Conservation (phyloP, 2,888 invertebrate species). For the Lasioglossum oenotherae region DNA sequence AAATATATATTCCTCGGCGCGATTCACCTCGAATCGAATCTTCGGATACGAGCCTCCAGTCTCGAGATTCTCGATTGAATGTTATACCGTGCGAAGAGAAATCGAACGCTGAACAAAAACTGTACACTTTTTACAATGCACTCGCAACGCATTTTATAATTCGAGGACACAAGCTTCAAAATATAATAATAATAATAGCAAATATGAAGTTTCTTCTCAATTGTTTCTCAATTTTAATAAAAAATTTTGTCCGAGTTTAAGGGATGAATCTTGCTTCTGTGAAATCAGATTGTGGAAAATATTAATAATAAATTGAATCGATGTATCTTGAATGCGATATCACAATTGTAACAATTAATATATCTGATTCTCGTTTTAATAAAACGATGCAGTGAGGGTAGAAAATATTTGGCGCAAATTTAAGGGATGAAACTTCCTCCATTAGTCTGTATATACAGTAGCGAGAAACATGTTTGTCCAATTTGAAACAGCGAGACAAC, state of each 20-base stretch:
- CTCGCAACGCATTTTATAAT: neutral
- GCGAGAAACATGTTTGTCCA: no score
- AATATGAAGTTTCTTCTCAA: no score
- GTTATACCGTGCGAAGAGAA: neutral
- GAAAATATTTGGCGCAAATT: neutral
- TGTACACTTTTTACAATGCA: neutral
- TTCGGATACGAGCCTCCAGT: neutral
- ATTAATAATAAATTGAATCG: neutral
- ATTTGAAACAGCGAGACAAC: neutral
- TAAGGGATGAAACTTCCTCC: neutral
- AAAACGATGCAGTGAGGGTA: neutral
- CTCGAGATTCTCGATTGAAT: neutral
- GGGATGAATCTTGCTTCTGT: neutral
- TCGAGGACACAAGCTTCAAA: neutral
- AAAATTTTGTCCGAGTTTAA: neutral
- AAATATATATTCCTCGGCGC: slow-evolving; percentile 7
- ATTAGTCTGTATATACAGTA: no score
- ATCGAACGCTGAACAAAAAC: neutral
- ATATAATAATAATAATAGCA: neutral
- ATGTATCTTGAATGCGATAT: neutral
- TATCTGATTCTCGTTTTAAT: neutral
- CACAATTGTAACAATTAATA: neutral
- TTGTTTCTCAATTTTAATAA: neutral
- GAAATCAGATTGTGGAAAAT: no score
- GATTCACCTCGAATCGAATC: neutral